Base-by-base conservation (phyloP, 2,888 invertebrate species). In the Campoplex capitator region DNA sequence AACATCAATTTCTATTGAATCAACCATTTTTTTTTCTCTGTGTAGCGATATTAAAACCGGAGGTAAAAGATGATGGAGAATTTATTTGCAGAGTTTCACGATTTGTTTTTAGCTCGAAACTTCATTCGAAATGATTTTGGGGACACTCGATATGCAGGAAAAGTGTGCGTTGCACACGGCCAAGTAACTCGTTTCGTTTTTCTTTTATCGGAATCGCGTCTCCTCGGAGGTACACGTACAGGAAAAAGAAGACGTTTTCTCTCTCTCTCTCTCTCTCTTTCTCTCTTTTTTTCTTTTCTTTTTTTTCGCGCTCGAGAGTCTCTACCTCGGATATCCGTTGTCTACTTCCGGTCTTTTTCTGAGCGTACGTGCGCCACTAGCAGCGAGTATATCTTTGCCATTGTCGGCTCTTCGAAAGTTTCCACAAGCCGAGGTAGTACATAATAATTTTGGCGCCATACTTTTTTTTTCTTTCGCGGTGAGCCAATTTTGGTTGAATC, bases 271-370 rank as follows among this genome's bases (percentile, higher is more conserved):
- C 1, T 38, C 38, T 7, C 2, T 13, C 32, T 45, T 68, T n/a
- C n/a, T n/a, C n/a, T n/a, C n/a, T n/a, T n/a, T n/a, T n/a, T n/a
- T n/a, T n/a, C n/a, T n/a, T n/a, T n/a, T n/a, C n/a, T n/a, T 58
- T 38, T 32, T 45, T 32, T 58, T 48, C 56, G 51, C 54, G 62
- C 56, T 70, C 54, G 18, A 38, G 54, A n/a, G 51, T 68, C 54
- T 23, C 23, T 68, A 28, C 54, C 78, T 48, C 32, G 78, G 78
- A 78, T 78, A 78, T 78, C 78, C 78, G 68, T 67, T 78, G 67
- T 78, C 78, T 78, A 54, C 45, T 78, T 38, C 78, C 58, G 48
- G 18, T 48, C 45, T 78, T 42, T 35, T 32, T 42, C 51, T n/a
- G 23, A 32, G 4, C 56, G 74, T 48, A 56, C 74, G 74, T 74